Base-by-base conservation (phyloP, 2,113 vertebrate genomes). In the Lagopus muta region DNA sequence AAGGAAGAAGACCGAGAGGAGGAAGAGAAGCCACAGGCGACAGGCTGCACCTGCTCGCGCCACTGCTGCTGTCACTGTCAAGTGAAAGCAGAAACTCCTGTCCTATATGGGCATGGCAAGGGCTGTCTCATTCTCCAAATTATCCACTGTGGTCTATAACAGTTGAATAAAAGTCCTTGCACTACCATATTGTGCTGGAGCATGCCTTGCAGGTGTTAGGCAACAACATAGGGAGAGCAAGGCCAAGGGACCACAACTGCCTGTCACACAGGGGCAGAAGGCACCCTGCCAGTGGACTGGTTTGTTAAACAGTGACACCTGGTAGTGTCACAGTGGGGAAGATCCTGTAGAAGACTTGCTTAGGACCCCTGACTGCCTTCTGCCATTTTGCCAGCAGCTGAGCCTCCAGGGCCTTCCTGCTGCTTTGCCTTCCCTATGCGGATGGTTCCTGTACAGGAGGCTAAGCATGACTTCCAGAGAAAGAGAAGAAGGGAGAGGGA, bases 261-360 rank as follows among this genome's bases (percentile, higher is more conserved):
- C 13, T 74, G 40, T 66, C 2, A 14, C 14, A 18, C 22, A 42
- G 34, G n/a, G 34, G 30, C 34, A 60, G 30, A 28, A 12, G 66
- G 11, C 52, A 34, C 7, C 2, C 14, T 2, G 2, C 4, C 24
- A 36, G 12, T 36, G 2, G 0, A 43, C 36, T 2, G 4, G 12
- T 70, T 38, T 43, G 25, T 61, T 61, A 16, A 54, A 36, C 16
- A 20, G 45, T 6, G 3, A 61, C 62, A 67, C 9, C 12, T 2
- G 3, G 28, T 30, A 40, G 19, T 0, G 3, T 3, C 2, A 42
- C 42, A 48, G 30, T 0, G 3, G 34, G 43, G 30, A 60, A 69
- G 30, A 30, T 7, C 12, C 30, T 76, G 43, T 4, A 10, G 52
- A 60, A 28, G 42, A 22, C 19, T 48, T 75, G 24, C 43, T 76